phyloP scores from a whole-genome alignment of 2,888 invertebrate genomes.

The Gnatocerus cornutus region DNA sequence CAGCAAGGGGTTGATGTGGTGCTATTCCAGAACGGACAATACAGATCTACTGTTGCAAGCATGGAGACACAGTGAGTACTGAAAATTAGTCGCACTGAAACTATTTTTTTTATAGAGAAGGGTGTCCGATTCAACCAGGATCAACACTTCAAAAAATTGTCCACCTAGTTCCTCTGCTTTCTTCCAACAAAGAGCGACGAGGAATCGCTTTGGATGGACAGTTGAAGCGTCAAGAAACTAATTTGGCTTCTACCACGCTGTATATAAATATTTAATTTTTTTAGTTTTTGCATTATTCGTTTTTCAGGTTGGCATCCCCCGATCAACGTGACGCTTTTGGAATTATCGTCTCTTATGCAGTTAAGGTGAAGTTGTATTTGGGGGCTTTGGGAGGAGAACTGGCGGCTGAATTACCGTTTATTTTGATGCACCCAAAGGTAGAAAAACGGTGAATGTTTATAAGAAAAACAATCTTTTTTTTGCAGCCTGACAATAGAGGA shows the following conservation, averaged over 20 bases:
- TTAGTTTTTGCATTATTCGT: conserved; percentile 15
- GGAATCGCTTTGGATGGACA: conserved; percentile 95
- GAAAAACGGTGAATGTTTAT: not conserved
- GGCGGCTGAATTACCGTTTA: conserved; percentile 92
- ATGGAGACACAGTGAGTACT: conserved; percentile 89
- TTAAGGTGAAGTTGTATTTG: conserved; percentile 94
- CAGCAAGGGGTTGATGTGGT: conserved; percentile 97
- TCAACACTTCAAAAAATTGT: conserved; percentile 92
- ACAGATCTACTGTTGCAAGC: conserved; percentile 90
- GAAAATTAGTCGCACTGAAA: not conserved
- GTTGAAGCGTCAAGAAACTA: conserved; percentile 86
- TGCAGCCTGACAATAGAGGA: conserved; percentile 70
- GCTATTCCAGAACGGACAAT: conserved; percentile 96
- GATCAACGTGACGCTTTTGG: conserved; percentile 95
- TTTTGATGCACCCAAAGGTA: conserved; percentile 93
- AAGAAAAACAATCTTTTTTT: conserved; percentile 32
- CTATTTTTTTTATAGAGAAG: conserved; percentile 79
- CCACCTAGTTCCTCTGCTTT: conserved; percentile 85
- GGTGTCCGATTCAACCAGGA: conserved; percentile 91
- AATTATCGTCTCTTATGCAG: conserved; percentile 95
- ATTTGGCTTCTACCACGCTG: conserved; percentile 94
- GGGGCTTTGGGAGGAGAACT: conserved; percentile 95
- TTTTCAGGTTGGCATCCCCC: conserved; percentile 78
- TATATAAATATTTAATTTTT: conserved; percentile 71
- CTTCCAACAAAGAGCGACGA: conserved; percentile 86